These are phyloP conservation scores for Anodontia alba DNA, from an alignment of 2,888 invertebrate species.

Conservation along the genomic window DNA sequence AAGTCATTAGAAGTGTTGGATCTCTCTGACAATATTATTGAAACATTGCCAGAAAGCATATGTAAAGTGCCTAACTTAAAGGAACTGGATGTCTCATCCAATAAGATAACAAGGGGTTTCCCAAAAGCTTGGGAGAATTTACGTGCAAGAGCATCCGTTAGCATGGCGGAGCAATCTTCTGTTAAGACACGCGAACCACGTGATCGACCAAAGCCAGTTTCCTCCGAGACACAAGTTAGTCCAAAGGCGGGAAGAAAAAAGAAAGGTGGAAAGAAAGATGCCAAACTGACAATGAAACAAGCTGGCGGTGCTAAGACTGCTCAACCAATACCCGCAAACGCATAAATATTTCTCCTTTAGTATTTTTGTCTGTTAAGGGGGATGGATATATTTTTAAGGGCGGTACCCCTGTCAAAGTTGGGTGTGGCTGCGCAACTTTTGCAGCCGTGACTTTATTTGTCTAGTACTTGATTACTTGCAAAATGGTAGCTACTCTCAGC, in stretches of 20 bases:
- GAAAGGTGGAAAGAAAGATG: conserved; percentile 29
- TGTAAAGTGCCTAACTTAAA: conserved; percentile 80
- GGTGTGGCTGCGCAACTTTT: too few species aligned
- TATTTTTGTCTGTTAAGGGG: too few species aligned
- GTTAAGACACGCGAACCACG: conserved; percentile 77
- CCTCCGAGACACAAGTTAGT: conserved; percentile 67
- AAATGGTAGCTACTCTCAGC: too few species aligned
- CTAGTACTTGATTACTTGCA: too few species aligned
- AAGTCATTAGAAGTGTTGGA: conserved; percentile 90
- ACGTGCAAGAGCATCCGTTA: conserved; percentile 71
- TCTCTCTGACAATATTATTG: conserved; percentile 93
- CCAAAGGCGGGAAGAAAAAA: conserved; percentile 66
- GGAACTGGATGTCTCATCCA: conserved; percentile 80
- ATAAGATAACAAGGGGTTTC: conserved; percentile 80
- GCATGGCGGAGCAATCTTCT: conserved; percentile 77
- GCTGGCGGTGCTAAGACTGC: conserved; percentile 45
- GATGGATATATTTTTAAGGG: too few species aligned
- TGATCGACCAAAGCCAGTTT: conserved; percentile 73
- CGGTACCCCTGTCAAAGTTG: too few species aligned
- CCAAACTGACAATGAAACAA: background rate
- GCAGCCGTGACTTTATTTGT: too few species aligned
- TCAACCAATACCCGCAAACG: background rate
- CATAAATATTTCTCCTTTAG: background rate
- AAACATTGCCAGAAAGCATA: conserved; percentile 80
- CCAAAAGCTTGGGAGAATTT: conserved; percentile 82